Percentiles rank a stretch among this genome's conserved stretches.
Evolutionary conservation across 2,888 invertebrate genomes (phyloP).

Genomic region (Thera britannica): DNA sequence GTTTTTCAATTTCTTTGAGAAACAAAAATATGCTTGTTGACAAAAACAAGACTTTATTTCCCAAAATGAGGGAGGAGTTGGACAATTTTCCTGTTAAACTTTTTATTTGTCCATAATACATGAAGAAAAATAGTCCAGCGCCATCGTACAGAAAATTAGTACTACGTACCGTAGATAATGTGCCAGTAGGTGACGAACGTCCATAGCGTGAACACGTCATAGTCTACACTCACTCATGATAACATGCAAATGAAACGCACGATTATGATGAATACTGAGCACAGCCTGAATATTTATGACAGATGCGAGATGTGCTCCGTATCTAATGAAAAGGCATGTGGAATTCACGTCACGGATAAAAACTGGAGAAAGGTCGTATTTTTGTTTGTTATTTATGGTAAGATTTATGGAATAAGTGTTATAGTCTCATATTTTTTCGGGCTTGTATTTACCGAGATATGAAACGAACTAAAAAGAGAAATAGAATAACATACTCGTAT

Average conservation of each 20-base stretch:
- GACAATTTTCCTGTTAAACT: too few species aligned
- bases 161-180: background rate
- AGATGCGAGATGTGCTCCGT: constrained; percentile 57
- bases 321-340: constrained; percentile 50
- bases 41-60: too few species aligned
- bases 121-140: background rate
- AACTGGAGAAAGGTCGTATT: constrained; percentile 32
- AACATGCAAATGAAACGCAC: constrained; percentile 76
- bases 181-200: constrained; percentile 28
- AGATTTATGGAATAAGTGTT: constrained; percentile 24
- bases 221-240: constrained; percentile 59
- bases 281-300: constrained; percentile 72
- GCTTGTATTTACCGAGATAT: background rate
- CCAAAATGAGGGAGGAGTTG: too few species aligned
- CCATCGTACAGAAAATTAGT: background rate
- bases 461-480: background rate
- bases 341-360: constrained; percentile 39
- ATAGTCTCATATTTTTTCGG: background rate
- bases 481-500: background rate
- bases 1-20: too few species aligned
- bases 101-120: background rate
- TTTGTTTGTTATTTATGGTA: constrained; percentile 26
- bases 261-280: constrained; percentile 72
- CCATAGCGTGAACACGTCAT: constrained; percentile 51
- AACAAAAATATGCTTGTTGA: too few species aligned